These are phyloP conservation scores for Drosophila carrolli DNA, from an alignment of 1,140 invertebrate species.

Conservation along the genomic window DNA sequence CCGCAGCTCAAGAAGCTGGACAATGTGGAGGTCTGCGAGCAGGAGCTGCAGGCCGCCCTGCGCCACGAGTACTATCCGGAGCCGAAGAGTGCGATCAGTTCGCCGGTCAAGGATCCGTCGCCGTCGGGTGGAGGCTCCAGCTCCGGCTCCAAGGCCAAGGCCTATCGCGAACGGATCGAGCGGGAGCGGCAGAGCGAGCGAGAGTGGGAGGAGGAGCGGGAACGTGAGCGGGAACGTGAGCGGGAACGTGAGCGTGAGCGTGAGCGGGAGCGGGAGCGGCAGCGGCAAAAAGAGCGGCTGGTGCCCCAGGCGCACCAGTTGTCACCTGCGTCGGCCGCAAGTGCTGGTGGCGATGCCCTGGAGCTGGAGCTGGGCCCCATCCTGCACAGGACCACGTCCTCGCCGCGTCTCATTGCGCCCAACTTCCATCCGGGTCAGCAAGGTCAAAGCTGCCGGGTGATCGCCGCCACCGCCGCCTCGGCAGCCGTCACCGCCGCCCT, in stretches of 20 bases:
- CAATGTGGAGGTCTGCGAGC: not conserved
- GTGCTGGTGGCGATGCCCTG: not conserved
- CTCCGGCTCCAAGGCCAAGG: not conserved
- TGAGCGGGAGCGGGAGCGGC: not conserved
- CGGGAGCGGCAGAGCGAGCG: not conserved
- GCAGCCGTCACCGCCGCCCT: not conserved
- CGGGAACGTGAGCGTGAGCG: not conserved
- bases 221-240: not conserved
- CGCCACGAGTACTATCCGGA: not conserved
- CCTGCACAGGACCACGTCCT: not conserved
- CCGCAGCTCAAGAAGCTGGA: constrained; percentile 17
- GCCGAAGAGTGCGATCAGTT: not conserved
- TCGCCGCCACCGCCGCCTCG: not conserved
- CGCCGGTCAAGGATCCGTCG: not conserved
- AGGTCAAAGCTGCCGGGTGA: not conserved
- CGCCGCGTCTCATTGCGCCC: too few species aligned
- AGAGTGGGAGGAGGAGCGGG: not conserved
- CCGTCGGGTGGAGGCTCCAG: too few species aligned
- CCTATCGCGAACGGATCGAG: not conserved
- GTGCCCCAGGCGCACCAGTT: too few species aligned
- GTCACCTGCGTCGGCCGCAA: not conserved
- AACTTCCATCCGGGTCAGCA: too few species aligned
- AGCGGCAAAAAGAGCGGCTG: not conserved
- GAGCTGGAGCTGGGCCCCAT: not conserved
- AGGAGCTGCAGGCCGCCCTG: constrained; percentile 8